Evolutionary conservation across 2,113 vertebrate species (phyloP).

Genomic region (Physeter macrocephalus): DNA sequence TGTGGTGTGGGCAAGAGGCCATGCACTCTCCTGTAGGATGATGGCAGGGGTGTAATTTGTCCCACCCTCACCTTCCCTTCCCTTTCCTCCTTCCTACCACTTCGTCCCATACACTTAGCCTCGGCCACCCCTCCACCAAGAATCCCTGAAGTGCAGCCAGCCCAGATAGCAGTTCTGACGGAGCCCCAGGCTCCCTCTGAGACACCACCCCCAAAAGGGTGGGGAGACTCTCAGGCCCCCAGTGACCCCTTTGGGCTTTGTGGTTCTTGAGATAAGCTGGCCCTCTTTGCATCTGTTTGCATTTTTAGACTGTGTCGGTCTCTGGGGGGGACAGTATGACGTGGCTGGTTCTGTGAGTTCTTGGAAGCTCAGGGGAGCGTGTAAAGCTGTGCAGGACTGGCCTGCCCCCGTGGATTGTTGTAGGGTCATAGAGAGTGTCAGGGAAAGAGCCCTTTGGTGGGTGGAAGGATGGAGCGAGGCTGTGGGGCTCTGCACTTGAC

Average conservation of each 20-base stretch:
- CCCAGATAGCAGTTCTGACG: not conserved
- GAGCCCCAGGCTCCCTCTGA: not conserved
- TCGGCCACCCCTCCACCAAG: not conserved
- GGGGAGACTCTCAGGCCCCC: not conserved
- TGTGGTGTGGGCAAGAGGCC: not conserved
- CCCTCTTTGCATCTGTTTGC: not conserved
- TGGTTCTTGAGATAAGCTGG: not conserved
- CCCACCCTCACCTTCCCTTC: conserved; percentile 39
- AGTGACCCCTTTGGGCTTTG: not conserved
- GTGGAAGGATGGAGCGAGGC: not conserved
- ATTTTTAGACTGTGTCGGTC: not conserved
- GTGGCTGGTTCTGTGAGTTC: not conserved
- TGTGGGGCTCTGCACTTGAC: not conserved
- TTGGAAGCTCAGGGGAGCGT: not conserved
- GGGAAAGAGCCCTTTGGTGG: too few relatives aligned
- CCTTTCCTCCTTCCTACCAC: conserved; percentile 24
- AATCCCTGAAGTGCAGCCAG: not conserved
- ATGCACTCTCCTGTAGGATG: not conserved
- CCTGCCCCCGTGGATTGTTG: too few relatives aligned
- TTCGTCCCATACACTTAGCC: not conserved
- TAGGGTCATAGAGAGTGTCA: not conserved
- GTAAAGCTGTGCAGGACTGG: not conserved
- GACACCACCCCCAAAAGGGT: not conserved
- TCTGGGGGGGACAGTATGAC: not conserved
- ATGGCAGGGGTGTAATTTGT: not conserved